Evolutionary conservation across 2,888 invertebrate genomes (phyloP).

Genomic region (Phrixothrix hirtus): DNA sequence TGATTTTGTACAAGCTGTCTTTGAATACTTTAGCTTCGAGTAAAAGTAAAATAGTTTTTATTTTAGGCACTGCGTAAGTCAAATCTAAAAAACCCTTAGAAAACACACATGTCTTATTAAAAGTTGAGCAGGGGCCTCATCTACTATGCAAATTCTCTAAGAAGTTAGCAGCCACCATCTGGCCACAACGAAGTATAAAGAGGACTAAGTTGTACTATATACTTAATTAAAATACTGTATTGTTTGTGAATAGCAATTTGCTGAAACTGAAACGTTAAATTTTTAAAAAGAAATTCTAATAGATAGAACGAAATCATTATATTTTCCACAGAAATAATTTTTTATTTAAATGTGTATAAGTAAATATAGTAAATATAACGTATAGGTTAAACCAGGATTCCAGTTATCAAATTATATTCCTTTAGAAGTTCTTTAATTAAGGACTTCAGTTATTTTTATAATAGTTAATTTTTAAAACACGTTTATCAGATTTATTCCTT

Average conservation of each 20-base stretch:
- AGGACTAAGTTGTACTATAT: slow-evolving; percentile 50
- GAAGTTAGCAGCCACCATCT: slow-evolving; percentile 59
- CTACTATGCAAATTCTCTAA: slow-evolving; percentile 56
- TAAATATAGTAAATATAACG: too few species aligned
- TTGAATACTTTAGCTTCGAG: slow-evolving; percentile 25
- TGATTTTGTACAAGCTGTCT: slow-evolving; percentile 39
- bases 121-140: slow-evolving; percentile 47
- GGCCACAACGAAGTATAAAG: slow-evolving; percentile 63
- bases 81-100: slow-evolving; percentile 17
- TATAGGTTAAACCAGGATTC: too few species aligned
- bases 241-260: not conserved
- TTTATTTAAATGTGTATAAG: too few species aligned
- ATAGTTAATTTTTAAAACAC: too few species aligned
- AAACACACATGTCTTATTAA: slow-evolving; percentile 30
- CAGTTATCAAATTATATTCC: too few species aligned
- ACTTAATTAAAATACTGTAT: slow-evolving; percentile 44
- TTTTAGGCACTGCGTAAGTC: slow-evolving; percentile 21
- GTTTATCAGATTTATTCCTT: too few species aligned
- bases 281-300: not conserved
- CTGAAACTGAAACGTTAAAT: not conserved
- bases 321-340: too few species aligned
- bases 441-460: too few species aligned
- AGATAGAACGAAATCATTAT: not conserved
- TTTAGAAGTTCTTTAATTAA: not conserved
- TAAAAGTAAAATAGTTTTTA: slow-evolving; percentile 22